phyloP scores from a whole-genome alignment of 2,113 vertebrate genomes.

The Crotalus helleri region DNA sequence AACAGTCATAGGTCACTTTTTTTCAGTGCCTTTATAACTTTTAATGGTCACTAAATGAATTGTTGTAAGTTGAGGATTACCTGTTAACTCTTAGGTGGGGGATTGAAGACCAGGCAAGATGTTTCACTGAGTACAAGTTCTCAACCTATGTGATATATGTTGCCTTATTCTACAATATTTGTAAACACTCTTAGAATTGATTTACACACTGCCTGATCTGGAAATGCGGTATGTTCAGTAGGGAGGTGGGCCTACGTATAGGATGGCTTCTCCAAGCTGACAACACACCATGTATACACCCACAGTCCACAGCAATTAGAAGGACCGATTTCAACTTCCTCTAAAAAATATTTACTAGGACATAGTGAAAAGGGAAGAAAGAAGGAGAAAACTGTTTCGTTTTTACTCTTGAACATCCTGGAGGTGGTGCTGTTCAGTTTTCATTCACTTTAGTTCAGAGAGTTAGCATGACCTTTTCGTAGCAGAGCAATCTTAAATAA shows the following conservation, averaged over 20 bases:
- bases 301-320: not conserved
- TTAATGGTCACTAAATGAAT: not conserved
- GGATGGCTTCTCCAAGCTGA: not conserved
- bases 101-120: not conserved
- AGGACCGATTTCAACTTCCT: not conserved
- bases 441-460: not conserved
- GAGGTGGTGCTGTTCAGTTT: constrained; percentile 10
- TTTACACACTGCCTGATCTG: not conserved
- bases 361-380: not conserved
- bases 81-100: not conserved
- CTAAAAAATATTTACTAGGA: too few species aligned
- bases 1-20: not conserved
- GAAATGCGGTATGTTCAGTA: not conserved
- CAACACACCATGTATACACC: not conserved
- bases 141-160: not conserved
- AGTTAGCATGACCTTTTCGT: not conserved
- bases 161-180: not conserved
- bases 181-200: not conserved
- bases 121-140: not conserved
- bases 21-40: not conserved
- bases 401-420: not conserved
- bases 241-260: not conserved
- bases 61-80: not conserved
- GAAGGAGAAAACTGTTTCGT: not conserved
- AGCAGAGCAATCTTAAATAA: not conserved